Evolutionary conservation across 2,113 vertebrate genomes (phyloP), one percentile per base, ranked within the genome.

Genomic region (Silurus meridionalis): DNA sequence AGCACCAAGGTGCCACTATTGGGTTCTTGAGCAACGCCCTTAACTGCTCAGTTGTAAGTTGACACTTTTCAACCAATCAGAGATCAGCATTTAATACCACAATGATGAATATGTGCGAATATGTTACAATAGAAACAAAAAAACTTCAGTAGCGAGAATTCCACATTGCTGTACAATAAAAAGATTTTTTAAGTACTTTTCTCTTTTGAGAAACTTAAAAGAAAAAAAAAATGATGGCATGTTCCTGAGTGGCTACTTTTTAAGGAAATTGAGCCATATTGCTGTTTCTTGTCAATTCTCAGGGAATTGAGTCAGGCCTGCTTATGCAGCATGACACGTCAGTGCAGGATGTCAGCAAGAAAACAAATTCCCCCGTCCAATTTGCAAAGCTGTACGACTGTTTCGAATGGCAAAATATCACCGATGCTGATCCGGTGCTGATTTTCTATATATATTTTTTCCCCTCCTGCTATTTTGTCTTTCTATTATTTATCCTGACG

Each of bases 311-410:
- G 88, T 89, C 91, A 91, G 23, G 23, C 90, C 88, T 90, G 91
- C 90, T 91, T 93, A 91, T 88, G 82, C 64, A 46, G 84, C 57
- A 90, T 92, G 92, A 91, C 92, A 92, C 92, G 92, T 94, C 92
- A 84, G 85, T 86, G 88, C 92, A 93, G 91, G 92, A 93, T 92
- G 92, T 93, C 93, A 93, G 85, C 85, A 85, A 88, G 89, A 37
- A 90, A 92, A 92, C 92, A 91, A 92, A 91, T 93, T 93, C 91
- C 93, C 91, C 90, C 58, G 87, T 92, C 92, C 93, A 95, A 94
- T 94, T 95, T 94, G 90, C 89, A 90, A 91, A 91, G 88, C 89
- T 91, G 93, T 92, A 91, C 90, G 86, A 90, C 88, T 83, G 85
- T 87, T 92, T 89, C 84, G 90, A 64, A 88, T 92, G 87, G 90